These are phyloP conservation scores for Epinephelus awoara DNA, from an alignment of 2,797 vertebrate genomes.

Conservation along the genomic window DNA sequence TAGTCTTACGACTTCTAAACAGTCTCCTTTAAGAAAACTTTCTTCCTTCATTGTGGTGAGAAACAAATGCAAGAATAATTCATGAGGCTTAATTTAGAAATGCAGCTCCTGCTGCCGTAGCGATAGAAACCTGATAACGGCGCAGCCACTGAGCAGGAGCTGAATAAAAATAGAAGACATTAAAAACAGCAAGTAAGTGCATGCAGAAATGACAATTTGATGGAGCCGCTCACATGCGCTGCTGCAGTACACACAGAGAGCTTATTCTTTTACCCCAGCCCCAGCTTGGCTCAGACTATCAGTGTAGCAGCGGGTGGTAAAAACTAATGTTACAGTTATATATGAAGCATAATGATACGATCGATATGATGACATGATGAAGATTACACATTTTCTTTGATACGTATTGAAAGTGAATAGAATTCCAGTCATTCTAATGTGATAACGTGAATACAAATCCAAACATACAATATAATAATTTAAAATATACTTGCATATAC, in stretches of 20 bases:
- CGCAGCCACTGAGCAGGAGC: constrained; percentile 27
- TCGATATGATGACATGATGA: neutral
- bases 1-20: constrained; percentile 37
- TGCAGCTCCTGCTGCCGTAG: constrained; percentile 41
- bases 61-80: constrained; percentile 70
- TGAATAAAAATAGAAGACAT: constrained; percentile 63
- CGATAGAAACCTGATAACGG: constrained; percentile 55
- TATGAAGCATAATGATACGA: neutral
- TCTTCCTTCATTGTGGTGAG: constrained; percentile 22
- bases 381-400: neutral
- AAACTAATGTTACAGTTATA: neutral
- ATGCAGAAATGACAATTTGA: constrained; percentile 30
- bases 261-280: constrained; percentile 6
- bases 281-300: neutral
- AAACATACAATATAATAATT: too few relatives aligned
- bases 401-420: neutral
- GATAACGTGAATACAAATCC: too few relatives aligned
- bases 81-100: constrained; percentile 78
- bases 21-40: constrained; percentile 34
- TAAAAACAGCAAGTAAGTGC: constrained; percentile 35
- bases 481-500: too few relatives aligned
- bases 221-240: constrained; percentile 2
- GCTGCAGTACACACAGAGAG: constrained; percentile 8
- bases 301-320: neutral
- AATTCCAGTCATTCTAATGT: neutral